phyloP scores from a whole-genome alignment of 2,113 vertebrate species.

The Trichechus manatus region DNA sequence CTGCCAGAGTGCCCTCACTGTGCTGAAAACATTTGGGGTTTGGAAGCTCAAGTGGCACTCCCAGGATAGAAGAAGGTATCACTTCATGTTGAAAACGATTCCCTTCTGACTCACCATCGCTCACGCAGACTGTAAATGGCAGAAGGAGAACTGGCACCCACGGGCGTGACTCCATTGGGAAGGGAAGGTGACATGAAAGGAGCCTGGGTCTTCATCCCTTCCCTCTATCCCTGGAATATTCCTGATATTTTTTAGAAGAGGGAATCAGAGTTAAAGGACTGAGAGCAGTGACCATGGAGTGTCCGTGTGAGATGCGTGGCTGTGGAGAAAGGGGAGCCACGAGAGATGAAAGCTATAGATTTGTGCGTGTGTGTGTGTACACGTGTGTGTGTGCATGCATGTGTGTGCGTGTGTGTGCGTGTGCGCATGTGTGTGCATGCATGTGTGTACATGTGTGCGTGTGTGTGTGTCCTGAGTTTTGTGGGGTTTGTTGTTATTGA shows the following conservation, averaged over 20 bases:
- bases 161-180: background rate
- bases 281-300: background rate
- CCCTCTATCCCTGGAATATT: background rate
- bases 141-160: background rate
- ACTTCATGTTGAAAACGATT: background rate
- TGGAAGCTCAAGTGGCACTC: background rate
- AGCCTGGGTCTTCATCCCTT: no score
- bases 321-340: fast-evolving
- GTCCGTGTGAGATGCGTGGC: no score
- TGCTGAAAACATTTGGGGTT: background rate
- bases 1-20: background rate
- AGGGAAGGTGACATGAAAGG: no score
- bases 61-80: background rate
- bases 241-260: background rate
- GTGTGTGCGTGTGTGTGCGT: no score
- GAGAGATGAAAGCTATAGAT: background rate
- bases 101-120: fast-evolving
- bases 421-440: no score
- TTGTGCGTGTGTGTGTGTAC: no score
- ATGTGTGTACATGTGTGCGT: no score
- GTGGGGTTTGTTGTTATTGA: no score
- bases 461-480: background rate
- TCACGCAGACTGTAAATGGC: fast-evolving
- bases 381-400: no score
- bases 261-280: background rate